Percentiles rank a stretch among this genome's conserved stretches.
Evolutionary conservation across 2,888 invertebrate species (phyloP).

Genomic region (Crematogaster levior): DNA sequence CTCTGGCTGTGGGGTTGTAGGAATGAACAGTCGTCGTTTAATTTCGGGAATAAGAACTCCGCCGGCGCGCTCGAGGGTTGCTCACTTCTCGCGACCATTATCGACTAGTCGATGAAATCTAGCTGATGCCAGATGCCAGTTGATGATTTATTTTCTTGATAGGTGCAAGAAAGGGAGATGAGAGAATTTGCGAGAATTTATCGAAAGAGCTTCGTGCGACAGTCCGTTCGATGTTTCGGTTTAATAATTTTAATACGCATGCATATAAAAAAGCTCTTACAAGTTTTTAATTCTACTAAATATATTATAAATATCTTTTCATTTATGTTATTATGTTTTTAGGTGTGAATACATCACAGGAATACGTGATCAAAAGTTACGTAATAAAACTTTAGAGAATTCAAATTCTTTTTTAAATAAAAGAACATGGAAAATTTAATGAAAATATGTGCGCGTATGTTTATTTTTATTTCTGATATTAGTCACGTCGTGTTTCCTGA

Average conservation of each 20-base stretch:
- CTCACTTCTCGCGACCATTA: constrained; percentile 40
- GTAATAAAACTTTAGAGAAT: background rate
- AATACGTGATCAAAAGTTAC: background rate
- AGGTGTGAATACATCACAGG: background rate
- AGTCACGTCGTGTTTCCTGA: background rate
- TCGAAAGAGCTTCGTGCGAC: background rate
- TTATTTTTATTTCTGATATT: background rate
- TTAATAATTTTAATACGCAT: background rate
- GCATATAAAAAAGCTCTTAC: background rate
- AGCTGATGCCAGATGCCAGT: background rate
- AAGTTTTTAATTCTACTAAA: background rate
- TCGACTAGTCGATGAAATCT: constrained; percentile 26
- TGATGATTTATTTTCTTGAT: background rate
- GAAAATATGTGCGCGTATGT: background rate
- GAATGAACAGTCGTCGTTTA: constrained; percentile 72
- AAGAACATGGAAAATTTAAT: background rate
- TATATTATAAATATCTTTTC: background rate
- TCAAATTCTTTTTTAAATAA: background rate
- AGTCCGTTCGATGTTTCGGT: background rate
- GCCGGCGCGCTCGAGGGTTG: constrained; percentile 15
- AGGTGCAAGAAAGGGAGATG: background rate
- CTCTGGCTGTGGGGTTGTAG: constrained; percentile 53
- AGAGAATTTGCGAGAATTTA: background rate
- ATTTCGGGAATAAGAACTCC: constrained; percentile 64
- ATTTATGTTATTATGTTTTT: background rate